Evolutionary conservation across 1,140 invertebrate genomes (phyloP).

Genomic region (Apis mellifera): Amel_HAv3.1 CM009943.2:5878501-5879000

Average conservation of each 20-base stretch:
- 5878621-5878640: too few species aligned
- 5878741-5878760: too few species aligned
- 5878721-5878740: too few species aligned
- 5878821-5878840: background rate
- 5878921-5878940: background rate
- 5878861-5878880: background rate
- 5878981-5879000: background rate
- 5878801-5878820: too few species aligned
- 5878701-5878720: too few species aligned
- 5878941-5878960: constrained; percentile 11
- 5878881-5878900: too few species aligned
- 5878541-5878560: constrained; percentile 12
- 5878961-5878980: constrained; percentile 18
- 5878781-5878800: too few species aligned
- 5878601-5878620: too few species aligned
- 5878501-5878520: constrained; percentile 49
- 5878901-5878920: background rate
- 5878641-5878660: too few species aligned
- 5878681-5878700: too few species aligned
- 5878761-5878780: too few species aligned
- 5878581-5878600: background rate
- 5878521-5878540: constrained; percentile 50
- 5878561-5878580: constrained; percentile 13
- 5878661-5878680: too few species aligned
- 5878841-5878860: background rate